A percentile compares a stretch with the other conserved stretches of the same genome.
Conservation (phyloP, 1,140 invertebrate species). For the Trichonephila clavipes region DNA sequence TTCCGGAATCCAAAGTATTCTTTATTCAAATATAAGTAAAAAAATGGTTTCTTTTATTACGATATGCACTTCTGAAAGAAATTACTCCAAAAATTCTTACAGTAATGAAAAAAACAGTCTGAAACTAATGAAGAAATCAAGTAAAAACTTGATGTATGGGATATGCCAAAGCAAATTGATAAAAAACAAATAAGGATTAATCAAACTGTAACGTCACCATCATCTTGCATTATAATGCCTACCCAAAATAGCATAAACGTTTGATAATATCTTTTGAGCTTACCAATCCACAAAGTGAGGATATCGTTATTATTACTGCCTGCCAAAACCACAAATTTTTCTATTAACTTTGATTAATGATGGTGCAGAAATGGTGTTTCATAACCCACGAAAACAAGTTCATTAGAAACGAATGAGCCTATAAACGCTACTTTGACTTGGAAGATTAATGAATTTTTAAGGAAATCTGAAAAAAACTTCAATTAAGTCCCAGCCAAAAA, state of each 20-base stretch:
- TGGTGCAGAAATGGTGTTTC: not conserved
- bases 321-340: conserved; percentile 5
- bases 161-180: conserved; percentile 24
- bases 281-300: not conserved
- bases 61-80: not conserved
- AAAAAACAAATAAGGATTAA: not conserved
- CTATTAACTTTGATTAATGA: conserved; percentile 5
- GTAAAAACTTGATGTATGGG: conserved; percentile 7
- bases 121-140: conserved; percentile 15
- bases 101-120: not conserved
- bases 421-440: not conserved
- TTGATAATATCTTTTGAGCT: not conserved
- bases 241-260: not conserved
- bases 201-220: not conserved
- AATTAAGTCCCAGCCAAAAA: not conserved
- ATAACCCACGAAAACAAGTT: conserved; percentile 17
- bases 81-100: not conserved
- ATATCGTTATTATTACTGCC: conserved; percentile 6
- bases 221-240: not conserved
- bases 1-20: not conserved
- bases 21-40: not conserved
- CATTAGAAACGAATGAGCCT: not conserved
- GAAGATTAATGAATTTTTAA: conserved; percentile 28
- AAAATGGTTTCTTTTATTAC: not conserved
- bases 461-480: not conserved